These are phyloP conservation scores for Anguilla obscura DNA, from an alignment of 2,797 vertebrate species.

Conservation along the genomic window DNA sequence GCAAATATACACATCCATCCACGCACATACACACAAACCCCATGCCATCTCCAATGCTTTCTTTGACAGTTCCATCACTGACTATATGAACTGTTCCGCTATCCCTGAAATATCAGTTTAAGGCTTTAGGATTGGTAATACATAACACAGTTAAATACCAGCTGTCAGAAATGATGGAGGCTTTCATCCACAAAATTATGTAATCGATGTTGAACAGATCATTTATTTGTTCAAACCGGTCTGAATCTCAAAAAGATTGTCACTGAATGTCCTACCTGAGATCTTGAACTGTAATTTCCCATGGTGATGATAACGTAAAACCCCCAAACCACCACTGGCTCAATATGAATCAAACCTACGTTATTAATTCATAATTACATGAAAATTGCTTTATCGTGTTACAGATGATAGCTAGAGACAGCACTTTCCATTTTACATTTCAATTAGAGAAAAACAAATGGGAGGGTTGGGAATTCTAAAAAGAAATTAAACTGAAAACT, in stretches of 20 bases:
- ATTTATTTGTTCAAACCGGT: not conserved
- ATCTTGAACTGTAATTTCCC: not conserved
- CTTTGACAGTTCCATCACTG: not conserved
- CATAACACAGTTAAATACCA: not conserved
- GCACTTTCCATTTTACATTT: not conserved
- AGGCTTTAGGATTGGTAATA: not conserved
- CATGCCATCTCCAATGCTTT: not conserved
- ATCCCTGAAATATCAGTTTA: not conserved
- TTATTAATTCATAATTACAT: not conserved
- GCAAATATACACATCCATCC: not conserved
- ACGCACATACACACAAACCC: not conserved
- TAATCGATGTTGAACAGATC: not conserved
- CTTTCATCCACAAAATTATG: not conserved
- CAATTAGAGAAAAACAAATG: not conserved
- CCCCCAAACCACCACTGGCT: not conserved
- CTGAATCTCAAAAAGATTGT: not conserved
- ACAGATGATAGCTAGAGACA: not conserved
- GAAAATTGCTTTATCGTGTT: not conserved
- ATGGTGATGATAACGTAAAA: not conserved
- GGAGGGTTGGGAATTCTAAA: not conserved
- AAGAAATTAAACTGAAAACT: not conserved
- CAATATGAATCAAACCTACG: not conserved
- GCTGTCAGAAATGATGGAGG: not conserved
- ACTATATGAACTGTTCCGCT: not conserved
- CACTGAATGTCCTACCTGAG: not conserved